Evolutionary conservation across 2,888 invertebrate genomes (phyloP).

Genomic region (Macrophya annulata): DNA sequence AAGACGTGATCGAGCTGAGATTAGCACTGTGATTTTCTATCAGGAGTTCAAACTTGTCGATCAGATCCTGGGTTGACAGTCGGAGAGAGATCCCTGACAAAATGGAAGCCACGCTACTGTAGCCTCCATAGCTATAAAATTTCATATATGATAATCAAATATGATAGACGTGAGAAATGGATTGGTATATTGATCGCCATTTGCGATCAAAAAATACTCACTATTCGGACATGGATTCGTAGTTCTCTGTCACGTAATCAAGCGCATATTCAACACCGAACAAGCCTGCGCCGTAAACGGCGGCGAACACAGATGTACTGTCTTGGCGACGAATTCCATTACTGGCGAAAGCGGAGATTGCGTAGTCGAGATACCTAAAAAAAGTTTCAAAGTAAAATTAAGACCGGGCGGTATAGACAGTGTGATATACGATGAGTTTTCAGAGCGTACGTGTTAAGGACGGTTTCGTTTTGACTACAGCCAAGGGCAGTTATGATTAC

Average conservation of each 20-base stretch:
- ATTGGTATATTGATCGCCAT: background rate
- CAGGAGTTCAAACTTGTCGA: conserved; percentile 64
- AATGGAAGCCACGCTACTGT: conserved; percentile 62
- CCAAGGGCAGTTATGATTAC: conserved; percentile 84
- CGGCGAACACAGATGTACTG: conserved; percentile 72
- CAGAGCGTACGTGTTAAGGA: conserved; percentile 77
- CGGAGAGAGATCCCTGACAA: conserved; percentile 66
- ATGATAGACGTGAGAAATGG: too few relatives aligned
- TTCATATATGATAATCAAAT: background rate
- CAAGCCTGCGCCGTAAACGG: conserved; percentile 71
- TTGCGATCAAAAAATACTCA: conserved; percentile 62
- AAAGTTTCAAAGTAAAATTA: background rate
- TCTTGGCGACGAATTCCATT: conserved; percentile 78
- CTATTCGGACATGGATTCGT: conserved; percentile 65
- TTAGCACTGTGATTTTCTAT: conserved; percentile 59
- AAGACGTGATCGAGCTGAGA: conserved; percentile 57
- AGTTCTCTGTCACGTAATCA: conserved; percentile 66
- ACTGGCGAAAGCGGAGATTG: conserved; percentile 75
- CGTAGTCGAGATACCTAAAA: conserved; percentile 81
- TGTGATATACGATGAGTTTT: background rate
- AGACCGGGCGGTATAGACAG: background rate
- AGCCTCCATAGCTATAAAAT: conserved; percentile 66
- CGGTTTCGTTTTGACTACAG: conserved; percentile 79
- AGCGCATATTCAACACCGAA: conserved; percentile 73
- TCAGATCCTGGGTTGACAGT: conserved; percentile 66